Evolutionary conservation across 2,888 invertebrate species (phyloP).

Genomic region (Chrysolina haemoptera): DNA sequence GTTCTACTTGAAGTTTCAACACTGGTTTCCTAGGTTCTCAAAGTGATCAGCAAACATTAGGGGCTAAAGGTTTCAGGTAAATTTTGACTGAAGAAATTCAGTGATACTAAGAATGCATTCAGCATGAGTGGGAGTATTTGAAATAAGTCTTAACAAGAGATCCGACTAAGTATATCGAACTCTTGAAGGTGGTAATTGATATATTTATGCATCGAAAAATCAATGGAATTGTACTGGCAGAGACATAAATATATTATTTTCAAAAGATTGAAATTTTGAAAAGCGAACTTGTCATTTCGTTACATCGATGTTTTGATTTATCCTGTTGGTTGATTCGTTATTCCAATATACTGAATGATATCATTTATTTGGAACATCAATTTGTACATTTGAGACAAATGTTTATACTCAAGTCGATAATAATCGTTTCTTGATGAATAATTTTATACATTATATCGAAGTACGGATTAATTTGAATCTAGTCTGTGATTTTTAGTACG

Average conservation of each 20-base stretch:
- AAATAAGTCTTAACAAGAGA: neutral
- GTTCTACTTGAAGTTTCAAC: neutral
- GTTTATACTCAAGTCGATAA: too few relatives aligned
- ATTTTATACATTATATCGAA: too few relatives aligned
- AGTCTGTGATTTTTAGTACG: too few relatives aligned
- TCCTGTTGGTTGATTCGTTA: too few relatives aligned
- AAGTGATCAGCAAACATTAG: neutral
- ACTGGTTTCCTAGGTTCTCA: neutral
- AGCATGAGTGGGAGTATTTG: neutral
- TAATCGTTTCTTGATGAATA: too few relatives aligned
- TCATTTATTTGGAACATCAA: too few relatives aligned
- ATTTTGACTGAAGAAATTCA: neutral
- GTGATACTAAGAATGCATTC: neutral
- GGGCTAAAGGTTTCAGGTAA: neutral
- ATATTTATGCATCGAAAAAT: neutral
- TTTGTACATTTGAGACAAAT: too few relatives aligned
- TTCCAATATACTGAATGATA: too few relatives aligned
- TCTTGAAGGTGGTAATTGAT: neutral
- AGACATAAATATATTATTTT: neutral
- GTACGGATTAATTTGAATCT: too few relatives aligned
- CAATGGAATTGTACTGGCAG: neutral
- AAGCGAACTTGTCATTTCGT: too few relatives aligned
- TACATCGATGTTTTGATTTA: too few relatives aligned
- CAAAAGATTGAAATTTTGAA: too few relatives aligned
- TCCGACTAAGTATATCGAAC: neutral